A percentile compares a stretch with the other conserved stretches of the same genome.
Conservation (phyloP, 1,140 invertebrate species). For the Pseudomyrmex dendroicus region DNA sequence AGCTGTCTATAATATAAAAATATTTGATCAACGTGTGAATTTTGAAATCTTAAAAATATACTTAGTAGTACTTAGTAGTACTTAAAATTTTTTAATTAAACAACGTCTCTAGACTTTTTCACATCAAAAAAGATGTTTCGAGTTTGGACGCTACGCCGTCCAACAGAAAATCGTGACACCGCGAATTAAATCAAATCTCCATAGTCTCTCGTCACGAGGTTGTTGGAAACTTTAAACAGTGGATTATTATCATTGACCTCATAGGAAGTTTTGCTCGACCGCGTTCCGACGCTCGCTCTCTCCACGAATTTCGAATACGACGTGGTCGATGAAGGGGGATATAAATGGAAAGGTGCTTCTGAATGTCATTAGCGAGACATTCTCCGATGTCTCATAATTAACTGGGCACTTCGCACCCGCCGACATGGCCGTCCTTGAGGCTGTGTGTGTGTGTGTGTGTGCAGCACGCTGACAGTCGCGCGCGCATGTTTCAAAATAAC, state of each 20-base stretch:
- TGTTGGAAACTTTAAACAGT: slow-evolving; percentile 53
- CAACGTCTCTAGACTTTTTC: background rate
- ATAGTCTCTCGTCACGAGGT: slow-evolving; percentile 41
- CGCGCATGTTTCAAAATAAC: no score
- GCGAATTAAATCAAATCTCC: slow-evolving; percentile 51
- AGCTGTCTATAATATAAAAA: no score
- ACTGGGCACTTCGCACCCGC: slow-evolving; percentile 25
- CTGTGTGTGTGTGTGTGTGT: background rate
- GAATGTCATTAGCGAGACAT: slow-evolving; percentile 41
- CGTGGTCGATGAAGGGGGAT: slow-evolving; percentile 45
- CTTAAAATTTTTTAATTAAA: background rate
- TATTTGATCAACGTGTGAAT: background rate
- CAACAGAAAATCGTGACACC: slow-evolving; percentile 35
- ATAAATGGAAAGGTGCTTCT: slow-evolving; percentile 55
- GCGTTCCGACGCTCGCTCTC: slow-evolving; percentile 20
- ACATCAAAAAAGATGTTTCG: background rate
- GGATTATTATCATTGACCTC: slow-evolving; percentile 49
- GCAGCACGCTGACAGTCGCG: background rate
- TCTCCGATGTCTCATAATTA: slow-evolving; percentile 49
- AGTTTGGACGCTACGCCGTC: background rate
- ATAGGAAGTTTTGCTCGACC: slow-evolving; percentile 47
- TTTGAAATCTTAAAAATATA: no score
- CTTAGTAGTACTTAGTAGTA: no score
- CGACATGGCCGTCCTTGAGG: slow-evolving; percentile 12
- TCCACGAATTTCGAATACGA: slow-evolving; percentile 25